These are phyloP conservation scores for Phenacoccus solenopsis DNA, from an alignment of 1,140 invertebrate species.

Conservation along the genomic window DNA sequence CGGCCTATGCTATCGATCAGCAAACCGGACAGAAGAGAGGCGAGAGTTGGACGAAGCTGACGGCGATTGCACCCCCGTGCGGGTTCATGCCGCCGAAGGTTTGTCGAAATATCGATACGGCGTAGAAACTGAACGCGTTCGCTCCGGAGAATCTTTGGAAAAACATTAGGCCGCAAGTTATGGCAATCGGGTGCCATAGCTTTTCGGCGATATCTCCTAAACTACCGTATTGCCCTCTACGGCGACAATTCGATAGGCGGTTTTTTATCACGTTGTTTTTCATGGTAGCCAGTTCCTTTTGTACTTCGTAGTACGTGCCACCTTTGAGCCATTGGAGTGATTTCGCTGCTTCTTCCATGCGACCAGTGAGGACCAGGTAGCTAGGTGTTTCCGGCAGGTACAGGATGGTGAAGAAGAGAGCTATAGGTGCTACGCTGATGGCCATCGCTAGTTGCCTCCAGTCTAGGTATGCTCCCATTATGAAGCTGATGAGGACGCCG, in stretches of 20 bases:
- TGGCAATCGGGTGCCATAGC: conserved; percentile 52
- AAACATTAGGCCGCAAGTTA: conserved; percentile 71
- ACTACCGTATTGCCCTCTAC: conserved; percentile 26
- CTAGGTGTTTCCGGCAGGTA: conserved; percentile 74
- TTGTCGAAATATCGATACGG: conserved; percentile 63
- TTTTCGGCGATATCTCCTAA: conserved; percentile 41
- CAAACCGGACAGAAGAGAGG: conserved; percentile 59
- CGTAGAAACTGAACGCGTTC: conserved; percentile 70
- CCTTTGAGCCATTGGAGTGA: conserved; percentile 63
- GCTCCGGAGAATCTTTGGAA: conserved; percentile 71
- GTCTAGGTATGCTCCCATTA: conserved; percentile 61
- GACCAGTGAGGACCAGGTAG: conserved; percentile 56
- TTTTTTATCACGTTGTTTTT: conserved; percentile 48
- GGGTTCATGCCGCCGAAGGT: conserved; percentile 64
- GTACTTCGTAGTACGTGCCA: conserved; percentile 46
- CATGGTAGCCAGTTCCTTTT: conserved; percentile 50
- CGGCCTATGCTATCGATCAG: conserved; percentile 66
- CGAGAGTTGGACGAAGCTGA: conserved; percentile 64
- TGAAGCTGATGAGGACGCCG: conserved; percentile 67
- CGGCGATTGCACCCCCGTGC: conserved; percentile 65
- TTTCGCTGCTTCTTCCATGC: conserved; percentile 59
- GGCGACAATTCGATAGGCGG: neutral
- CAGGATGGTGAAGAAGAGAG: conserved; percentile 49
- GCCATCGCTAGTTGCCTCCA: conserved; percentile 68
- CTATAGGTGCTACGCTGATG: conserved; percentile 55